These are phyloP conservation scores for Daubentonia madagascariensis DNA, from an alignment of 2,113 vertebrate genomes.

Conservation along the genomic window DNA sequence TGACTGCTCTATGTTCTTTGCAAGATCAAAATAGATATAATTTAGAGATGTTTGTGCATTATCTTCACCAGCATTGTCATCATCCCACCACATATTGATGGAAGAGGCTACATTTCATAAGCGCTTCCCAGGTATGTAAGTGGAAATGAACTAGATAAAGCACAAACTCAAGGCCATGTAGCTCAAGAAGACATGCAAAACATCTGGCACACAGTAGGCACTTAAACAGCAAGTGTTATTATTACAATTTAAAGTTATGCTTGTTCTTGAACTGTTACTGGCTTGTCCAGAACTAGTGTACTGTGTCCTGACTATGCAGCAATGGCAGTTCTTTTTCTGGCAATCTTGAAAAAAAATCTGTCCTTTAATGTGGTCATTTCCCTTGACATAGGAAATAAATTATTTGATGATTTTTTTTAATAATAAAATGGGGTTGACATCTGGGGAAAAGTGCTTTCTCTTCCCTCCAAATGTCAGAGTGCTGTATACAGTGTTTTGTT, in stretches of 20 bases:
- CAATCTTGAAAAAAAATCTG: neutral
- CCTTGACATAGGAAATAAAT: neutral
- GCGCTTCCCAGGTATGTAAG: neutral
- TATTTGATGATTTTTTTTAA: neutral
- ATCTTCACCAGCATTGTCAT: neutral
- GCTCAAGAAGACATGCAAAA: neutral
- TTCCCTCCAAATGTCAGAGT: neutral
- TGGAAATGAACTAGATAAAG: neutral
- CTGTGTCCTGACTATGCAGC: neutral
- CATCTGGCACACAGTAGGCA: neutral
- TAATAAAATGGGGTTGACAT: neutral
- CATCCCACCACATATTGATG: neutral
- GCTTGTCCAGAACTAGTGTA: neutral
- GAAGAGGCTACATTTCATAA: neutral
- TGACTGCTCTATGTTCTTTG: neutral
- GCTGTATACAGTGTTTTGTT: neutral
- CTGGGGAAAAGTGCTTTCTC: neutral
- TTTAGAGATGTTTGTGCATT: neutral
- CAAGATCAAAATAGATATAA: neutral
- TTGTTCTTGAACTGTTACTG: neutral
- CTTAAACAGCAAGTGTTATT: neutral
- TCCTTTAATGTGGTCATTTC: conserved; percentile 21
- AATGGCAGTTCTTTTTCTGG: neutral
- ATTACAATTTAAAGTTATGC: neutral
- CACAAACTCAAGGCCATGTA: neutral